These are phyloP conservation scores for Stylophora pistillata DNA, from an alignment of 64 coral and sea anemone species.

Conservation along the genomic window DNA sequence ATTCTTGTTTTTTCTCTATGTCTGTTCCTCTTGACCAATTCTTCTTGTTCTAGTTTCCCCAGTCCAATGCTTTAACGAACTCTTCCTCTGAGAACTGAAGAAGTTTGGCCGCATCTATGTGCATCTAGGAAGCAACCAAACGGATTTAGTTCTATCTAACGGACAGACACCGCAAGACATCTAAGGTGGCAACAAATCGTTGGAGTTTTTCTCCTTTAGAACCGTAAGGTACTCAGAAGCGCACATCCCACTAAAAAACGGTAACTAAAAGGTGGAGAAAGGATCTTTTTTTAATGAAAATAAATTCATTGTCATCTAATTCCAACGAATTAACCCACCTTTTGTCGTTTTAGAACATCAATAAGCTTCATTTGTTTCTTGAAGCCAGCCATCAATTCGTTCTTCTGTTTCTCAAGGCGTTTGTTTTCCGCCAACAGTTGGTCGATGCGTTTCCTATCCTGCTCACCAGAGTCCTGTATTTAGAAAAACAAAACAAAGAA, in stretches of 20 bases:
- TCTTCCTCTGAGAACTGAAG: constrained; percentile 95
- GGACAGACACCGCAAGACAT: neutral
- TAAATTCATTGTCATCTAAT: too few species aligned
- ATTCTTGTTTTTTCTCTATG: neutral
- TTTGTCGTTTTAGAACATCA: constrained; percentile 95
- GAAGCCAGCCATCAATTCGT: constrained; percentile 94
- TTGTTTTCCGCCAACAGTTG: constrained; percentile 94
- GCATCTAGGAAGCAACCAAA: constrained; percentile 66
- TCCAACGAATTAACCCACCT: constrained; percentile 37
- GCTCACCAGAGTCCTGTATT: constrained; percentile 83
- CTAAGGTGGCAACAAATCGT: too few species aligned
- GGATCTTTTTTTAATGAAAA: too few species aligned
- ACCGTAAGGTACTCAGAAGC: too few species aligned
- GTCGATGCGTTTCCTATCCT: constrained; percentile 79
- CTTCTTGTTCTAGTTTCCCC: constrained; percentile 65
- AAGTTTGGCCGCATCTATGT: constrained; percentile 91
- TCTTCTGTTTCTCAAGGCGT: constrained; percentile 94
- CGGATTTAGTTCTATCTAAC: neutral
- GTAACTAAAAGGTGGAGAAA: neutral
- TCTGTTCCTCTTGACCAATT: neutral
- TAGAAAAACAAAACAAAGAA: neutral
- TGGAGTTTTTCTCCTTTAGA: too few species aligned
- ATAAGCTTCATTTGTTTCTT: constrained; percentile 99
- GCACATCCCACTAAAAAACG: too few species aligned
- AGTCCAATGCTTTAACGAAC: constrained; percentile 97